Conservation (phyloP, 2,797 vertebrate species). For the Choloepus didactylus region DNA sequence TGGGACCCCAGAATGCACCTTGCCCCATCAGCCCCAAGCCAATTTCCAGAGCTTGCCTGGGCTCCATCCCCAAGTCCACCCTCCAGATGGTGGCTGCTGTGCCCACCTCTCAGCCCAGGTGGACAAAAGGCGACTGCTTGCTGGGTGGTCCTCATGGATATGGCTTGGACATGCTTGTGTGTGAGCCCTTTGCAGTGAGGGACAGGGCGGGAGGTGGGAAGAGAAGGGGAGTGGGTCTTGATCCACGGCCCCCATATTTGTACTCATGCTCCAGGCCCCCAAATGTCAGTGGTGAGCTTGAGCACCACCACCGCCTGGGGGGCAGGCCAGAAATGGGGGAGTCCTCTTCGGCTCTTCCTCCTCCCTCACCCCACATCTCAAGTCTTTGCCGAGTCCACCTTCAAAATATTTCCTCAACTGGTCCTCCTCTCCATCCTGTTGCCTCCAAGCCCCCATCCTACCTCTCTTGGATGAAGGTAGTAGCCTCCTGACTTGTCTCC, state of each 20-base stretch:
- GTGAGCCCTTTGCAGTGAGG: neutral
- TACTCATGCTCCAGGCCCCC: too few relatives aligned
- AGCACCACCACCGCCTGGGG: neutral
- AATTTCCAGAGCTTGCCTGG: too few relatives aligned
- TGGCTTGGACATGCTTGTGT: neutral
- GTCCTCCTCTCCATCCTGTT: too few relatives aligned
- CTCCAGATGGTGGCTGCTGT: too few relatives aligned
- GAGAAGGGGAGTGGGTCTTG: neutral
- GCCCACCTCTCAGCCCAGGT: neutral
- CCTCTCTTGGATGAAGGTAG: neutral
- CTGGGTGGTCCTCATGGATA: too few relatives aligned
- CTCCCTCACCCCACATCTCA: neutral
- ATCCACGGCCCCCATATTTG: neutral
- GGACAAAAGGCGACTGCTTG: neutral
- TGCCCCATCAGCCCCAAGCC: too few relatives aligned
- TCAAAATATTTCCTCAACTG: neutral
- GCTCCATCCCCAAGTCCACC: too few relatives aligned
- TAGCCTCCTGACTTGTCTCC: neutral
- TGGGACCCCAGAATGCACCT: too few relatives aligned
- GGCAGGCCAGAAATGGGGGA: neutral
- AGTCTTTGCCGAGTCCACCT: neutral
- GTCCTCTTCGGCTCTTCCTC: neutral
- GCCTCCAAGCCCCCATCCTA: neutral
- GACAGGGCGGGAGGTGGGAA: neutral
- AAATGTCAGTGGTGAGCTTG: too few relatives aligned